Evolutionary conservation across 2,113 vertebrate genomes (phyloP).

Genomic region (Camarhynchus parvulus): DNA sequence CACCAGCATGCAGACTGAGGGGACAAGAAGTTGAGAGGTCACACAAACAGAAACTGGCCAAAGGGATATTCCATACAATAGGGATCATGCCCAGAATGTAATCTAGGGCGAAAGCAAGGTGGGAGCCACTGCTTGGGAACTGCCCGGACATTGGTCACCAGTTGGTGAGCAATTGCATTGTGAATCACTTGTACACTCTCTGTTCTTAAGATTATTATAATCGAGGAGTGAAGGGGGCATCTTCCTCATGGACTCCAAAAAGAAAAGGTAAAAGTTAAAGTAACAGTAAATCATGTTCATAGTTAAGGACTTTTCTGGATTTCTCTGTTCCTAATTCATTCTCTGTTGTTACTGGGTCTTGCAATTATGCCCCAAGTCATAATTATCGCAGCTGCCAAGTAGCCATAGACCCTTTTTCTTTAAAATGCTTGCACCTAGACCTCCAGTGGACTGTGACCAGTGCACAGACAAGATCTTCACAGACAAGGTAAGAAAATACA

Average conservation of each 20-base stretch:
- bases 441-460: neutral
- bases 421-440: neutral
- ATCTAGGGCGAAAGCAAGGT: neutral
- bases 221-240: neutral
- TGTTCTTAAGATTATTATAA: neutral
- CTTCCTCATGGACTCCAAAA: neutral
- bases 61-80: neutral
- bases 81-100: neutral
- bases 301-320: neutral
- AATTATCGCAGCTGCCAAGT: neutral
- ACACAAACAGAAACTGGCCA: neutral
- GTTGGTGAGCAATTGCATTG: neutral
- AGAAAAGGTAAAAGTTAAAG: neutral
- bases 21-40: neutral
- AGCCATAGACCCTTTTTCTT: neutral
- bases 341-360: neutral
- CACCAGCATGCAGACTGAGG: neutral
- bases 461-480: neutral
- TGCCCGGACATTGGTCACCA: no score
- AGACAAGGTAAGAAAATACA: neutral
- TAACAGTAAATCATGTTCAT: neutral
- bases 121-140: neutral
- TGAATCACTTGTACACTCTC: neutral
- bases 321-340: neutral
- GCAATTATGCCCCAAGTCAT: neutral